A percentile compares a stretch with the other conserved stretches of the same genome.
Evolutionary conservation across 2,888 invertebrate species (phyloP).

Genomic region (Pegoplata infirma): DNA sequence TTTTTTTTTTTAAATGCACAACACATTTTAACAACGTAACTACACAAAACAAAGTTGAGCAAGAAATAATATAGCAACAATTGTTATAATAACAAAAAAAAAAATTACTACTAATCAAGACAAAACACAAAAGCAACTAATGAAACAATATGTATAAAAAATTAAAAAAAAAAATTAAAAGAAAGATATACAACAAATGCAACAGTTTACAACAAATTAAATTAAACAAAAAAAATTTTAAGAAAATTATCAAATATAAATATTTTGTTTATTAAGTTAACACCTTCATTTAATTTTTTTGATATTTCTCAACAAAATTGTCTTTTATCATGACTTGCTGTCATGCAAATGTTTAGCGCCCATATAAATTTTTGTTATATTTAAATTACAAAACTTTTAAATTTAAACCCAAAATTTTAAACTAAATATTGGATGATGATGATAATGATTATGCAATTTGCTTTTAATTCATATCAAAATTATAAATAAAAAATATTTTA

Average conservation of each 20-base stretch:
- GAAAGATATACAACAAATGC: background rate
- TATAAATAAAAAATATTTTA: constrained; percentile 44
- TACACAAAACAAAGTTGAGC: constrained; percentile 30
- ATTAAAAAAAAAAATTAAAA: background rate
- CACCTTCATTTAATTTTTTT: background rate
- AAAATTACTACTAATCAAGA: background rate
- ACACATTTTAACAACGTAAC: constrained; percentile 52
- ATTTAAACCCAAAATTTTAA: too few relatives aligned
- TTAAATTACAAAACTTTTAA: constrained; percentile 9
- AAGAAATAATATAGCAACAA: background rate
- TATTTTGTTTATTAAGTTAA: background rate
- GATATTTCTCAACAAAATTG: background rate
- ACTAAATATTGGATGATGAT: constrained; percentile 1
- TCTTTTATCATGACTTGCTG: background rate
- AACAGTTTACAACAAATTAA: background rate
- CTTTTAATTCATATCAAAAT: constrained; percentile 34
- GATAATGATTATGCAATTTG: constrained; percentile 53
- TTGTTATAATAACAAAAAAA: background rate
- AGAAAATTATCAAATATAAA: too few relatives aligned
- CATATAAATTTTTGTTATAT: constrained; percentile 7
- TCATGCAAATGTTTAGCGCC: constrained; percentile 40
- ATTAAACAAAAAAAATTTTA: too few relatives aligned
- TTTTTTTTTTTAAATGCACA: constrained; percentile 47
- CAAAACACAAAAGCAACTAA: background rate
- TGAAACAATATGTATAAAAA: background rate